Percentiles rank a stretch among this genome's conserved stretches.
phyloP scores from a whole-genome alignment of 2,113 vertebrate genomes.

The Engraulis encrasicolus region DNA sequence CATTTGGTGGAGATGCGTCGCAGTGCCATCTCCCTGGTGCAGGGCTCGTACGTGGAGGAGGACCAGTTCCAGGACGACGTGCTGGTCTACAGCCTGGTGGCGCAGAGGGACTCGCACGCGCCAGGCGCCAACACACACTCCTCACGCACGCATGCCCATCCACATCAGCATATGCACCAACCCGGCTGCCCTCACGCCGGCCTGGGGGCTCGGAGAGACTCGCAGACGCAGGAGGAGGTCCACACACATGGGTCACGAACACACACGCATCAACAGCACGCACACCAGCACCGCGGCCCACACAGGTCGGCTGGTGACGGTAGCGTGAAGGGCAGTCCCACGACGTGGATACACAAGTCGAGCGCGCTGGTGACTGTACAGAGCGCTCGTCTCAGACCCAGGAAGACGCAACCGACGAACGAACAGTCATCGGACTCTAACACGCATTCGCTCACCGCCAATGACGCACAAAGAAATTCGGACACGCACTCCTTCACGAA shows the following conservation, averaged over 20 bases:
- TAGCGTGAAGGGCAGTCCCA: not conserved
- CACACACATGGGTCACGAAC: too few species aligned
- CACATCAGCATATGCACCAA: too few species aligned
- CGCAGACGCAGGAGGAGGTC: not conserved
- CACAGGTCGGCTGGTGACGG: not conserved
- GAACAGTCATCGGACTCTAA: not conserved
- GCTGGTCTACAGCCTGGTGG: constrained; percentile 88
- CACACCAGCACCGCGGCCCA: not conserved
- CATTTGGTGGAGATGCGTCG: constrained; percentile 93
- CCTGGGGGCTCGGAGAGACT: too few species aligned
- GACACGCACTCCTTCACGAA: not conserved
- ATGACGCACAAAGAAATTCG: constrained; percentile 2
- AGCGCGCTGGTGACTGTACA: not conserved
- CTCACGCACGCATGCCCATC: too few species aligned
- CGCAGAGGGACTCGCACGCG: constrained; percentile 80
- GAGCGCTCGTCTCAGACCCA: not conserved
- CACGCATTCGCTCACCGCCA: not conserved
- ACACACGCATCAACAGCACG: not conserved
- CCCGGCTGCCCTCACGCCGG: too few species aligned
- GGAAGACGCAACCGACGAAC: not conserved
- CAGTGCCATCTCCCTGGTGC: constrained; percentile 84
- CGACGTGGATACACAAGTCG: not conserved
- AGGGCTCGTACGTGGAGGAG: constrained; percentile 90
- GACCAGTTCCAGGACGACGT: constrained; percentile 92
- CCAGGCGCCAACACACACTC: too few species aligned